Evolutionary conservation across 2,888 invertebrate genomes (phyloP).

Genomic region (Pterostichus madidus): DNA sequence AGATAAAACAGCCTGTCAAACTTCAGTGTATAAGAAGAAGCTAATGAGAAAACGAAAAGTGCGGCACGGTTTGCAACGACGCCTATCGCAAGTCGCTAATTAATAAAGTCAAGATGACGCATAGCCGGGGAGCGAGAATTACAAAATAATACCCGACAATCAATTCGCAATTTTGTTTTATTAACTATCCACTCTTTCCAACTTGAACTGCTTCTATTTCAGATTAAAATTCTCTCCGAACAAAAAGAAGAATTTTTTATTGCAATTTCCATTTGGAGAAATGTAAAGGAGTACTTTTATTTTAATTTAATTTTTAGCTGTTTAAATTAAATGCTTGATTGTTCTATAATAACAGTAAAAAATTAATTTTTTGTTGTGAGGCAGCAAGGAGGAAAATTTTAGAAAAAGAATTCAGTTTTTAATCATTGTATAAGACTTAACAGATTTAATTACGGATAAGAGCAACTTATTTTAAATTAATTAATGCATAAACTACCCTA

Average conservation of each 20-base stretch:
- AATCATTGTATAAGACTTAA: background rate
- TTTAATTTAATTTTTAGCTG: conserved; percentile 33
- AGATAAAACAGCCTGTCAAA: conserved; percentile 51
- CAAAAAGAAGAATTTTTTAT: conserved; percentile 16
- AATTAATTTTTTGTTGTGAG: background rate
- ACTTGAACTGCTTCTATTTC: conserved; percentile 16
- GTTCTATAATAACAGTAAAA: background rate
- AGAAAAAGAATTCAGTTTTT: background rate
- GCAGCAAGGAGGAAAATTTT: background rate
- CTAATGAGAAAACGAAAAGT: conserved; percentile 65
- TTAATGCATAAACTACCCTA: background rate
- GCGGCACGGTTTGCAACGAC: background rate
- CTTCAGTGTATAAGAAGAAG: conserved; percentile 54
- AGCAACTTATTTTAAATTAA: background rate
- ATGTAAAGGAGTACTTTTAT: conserved; percentile 17
- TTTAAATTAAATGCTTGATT: conserved; percentile 11
- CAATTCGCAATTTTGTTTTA: conserved; percentile 66
- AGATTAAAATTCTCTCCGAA: conserved; percentile 12
- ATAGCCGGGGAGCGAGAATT: conserved; percentile 52
- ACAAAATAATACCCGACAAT: conserved; percentile 66
- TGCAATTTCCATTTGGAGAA: background rate
- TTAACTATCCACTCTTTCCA: conserved; percentile 46
- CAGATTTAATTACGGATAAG: background rate
- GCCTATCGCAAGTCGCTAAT: conserved; percentile 57
- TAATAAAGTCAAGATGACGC: conserved; percentile 65